phyloP scores from a whole-genome alignment of 2,113 vertebrate species.

The Takifugu bimaculatus region DNA sequence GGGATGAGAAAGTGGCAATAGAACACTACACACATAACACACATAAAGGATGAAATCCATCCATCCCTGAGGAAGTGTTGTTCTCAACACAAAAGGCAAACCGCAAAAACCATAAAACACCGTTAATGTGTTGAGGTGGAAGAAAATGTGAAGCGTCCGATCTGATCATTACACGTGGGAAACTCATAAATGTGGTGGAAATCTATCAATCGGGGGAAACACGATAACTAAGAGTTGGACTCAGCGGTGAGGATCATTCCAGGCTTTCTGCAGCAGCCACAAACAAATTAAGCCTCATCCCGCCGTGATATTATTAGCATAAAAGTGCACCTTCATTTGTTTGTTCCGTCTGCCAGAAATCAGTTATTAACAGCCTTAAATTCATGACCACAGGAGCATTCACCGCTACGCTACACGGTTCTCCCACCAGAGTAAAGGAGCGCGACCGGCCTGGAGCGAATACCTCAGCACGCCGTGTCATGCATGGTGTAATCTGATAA shows the following conservation, averaged over 20 bases:
- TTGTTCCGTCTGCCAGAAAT: too few relatives aligned
- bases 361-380: too few relatives aligned
- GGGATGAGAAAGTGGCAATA: neutral
- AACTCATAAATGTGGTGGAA: slow-evolving; percentile 52
- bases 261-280: neutral
- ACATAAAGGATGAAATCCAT: slow-evolving; percentile 20
- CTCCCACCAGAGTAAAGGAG: slow-evolving; percentile 51
- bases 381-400: too few relatives aligned
- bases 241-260: neutral
- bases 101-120: slow-evolving; percentile 42
- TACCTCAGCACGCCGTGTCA: slow-evolving; percentile 68
- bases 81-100: slow-evolving; percentile 16
- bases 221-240: slow-evolving; percentile 40
- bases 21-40: neutral
- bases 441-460: slow-evolving; percentile 72
- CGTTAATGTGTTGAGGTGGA: slow-evolving; percentile 47
- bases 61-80: neutral
- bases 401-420: neutral
- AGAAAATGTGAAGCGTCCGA: slow-evolving; percentile 55
- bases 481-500: slow-evolving; percentile 83
- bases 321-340: too few relatives aligned
- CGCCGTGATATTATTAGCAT: too few relatives aligned
- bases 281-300: too few relatives aligned
- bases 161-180: slow-evolving; percentile 50
- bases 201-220: slow-evolving; percentile 60